Evolutionary conservation across 2,113 vertebrate genomes (phyloP).

Genomic region (Ceyx cyanopectus): DNA sequence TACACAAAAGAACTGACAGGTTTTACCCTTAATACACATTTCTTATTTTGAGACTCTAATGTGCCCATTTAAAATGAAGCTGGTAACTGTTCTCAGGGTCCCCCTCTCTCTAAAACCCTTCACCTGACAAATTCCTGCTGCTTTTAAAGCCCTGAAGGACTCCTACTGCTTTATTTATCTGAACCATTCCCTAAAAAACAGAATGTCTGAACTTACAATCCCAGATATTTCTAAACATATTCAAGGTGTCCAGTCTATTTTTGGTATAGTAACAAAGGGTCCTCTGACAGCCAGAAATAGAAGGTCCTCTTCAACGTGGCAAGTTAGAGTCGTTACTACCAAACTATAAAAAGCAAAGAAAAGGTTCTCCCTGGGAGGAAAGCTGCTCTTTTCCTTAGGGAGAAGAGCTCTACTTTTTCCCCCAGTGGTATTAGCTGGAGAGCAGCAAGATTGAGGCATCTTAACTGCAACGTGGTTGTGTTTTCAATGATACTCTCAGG

Average conservation of each 20-base stretch:
- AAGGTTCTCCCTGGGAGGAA: neutral
- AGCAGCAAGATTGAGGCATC: neutral
- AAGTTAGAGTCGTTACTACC: neutral
- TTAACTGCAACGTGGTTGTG: neutral
- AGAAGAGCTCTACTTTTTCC: neutral
- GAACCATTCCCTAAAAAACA: neutral
- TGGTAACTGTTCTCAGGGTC: neutral
- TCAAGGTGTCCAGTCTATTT: neutral
- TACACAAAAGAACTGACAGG: neutral
- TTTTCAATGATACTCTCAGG: neutral
- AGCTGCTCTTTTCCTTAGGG: neutral
- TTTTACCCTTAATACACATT: neutral
- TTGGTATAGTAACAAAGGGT: neutral
- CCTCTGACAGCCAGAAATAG: neutral
- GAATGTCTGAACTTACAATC: neutral
- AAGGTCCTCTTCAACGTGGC: neutral
- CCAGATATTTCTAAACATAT: neutral
- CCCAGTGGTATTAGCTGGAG: neutral
- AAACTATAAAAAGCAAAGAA: neutral
- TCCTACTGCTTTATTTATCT: neutral
- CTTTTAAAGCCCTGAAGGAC: neutral
- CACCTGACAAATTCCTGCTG: neutral
- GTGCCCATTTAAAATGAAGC: neutral
- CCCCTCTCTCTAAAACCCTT: neutral
- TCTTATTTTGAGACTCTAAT: neutral